Evolutionary conservation across 2,888 invertebrate species (phyloP).

Genomic region (Pilophorus perplexus): DNA sequence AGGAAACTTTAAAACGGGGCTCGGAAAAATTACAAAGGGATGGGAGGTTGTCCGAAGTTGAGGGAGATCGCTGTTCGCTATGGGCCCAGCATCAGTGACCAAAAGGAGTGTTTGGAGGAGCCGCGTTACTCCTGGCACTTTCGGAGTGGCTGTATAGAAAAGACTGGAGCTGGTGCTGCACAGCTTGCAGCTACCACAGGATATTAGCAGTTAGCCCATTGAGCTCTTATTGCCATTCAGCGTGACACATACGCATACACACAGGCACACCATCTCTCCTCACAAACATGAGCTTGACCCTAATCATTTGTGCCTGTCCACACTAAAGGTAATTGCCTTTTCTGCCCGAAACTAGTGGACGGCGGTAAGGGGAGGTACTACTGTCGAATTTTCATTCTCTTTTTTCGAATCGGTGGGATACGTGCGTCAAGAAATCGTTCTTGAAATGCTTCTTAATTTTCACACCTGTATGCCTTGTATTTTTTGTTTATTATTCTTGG

Average conservation of each 20-base stretch:
- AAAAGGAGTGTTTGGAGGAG: constrained; percentile 6
- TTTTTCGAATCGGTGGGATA: no score
- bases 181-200: constrained; percentile 45
- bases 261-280: constrained; percentile 36
- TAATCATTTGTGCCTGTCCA: constrained; percentile 41
- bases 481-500: no score
- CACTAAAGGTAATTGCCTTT: constrained; percentile 28
- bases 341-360: constrained; percentile 13
- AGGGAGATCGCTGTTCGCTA: not conserved
- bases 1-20: not conserved
- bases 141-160: constrained; percentile 14
- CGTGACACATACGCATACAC: constrained; percentile 14
- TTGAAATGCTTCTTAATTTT: no score
- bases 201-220: constrained; percentile 47
- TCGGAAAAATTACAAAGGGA: no score
- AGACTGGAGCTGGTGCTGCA: constrained; percentile 40
- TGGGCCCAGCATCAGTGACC: not conserved
- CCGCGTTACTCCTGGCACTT: constrained; percentile 11
- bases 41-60: no score
- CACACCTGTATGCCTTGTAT: no score
- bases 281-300: constrained; percentile 45
- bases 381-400: not conserved
- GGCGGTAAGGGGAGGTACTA: not conserved
- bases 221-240: constrained; percentile 45
- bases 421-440: no score